phyloP scores from a whole-genome alignment of 1,140 invertebrate genomes.

The Riptortus pedestris region DNA sequence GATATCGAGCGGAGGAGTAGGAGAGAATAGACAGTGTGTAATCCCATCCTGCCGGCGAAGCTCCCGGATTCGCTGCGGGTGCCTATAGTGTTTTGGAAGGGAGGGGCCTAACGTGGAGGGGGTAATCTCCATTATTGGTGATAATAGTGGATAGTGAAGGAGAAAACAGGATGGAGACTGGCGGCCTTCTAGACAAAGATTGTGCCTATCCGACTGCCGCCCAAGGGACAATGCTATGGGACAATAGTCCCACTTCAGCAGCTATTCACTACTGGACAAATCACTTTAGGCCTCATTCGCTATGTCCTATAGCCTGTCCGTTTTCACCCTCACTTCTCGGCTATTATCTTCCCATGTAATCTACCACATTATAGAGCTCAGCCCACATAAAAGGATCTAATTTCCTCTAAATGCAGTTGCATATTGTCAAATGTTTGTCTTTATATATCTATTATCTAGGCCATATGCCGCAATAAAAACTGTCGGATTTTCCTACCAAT shows the following conservation, averaged over 20 bases:
- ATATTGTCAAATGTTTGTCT: neutral
- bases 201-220: too few relatives aligned
- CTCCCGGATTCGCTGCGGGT: too few relatives aligned
- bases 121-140: constrained; percentile 8
- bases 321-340: neutral
- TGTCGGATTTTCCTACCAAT: too few relatives aligned
- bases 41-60: too few relatives aligned
- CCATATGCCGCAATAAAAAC: too few relatives aligned
- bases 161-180: constrained; percentile 6
- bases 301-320: neutral
- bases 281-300: neutral
- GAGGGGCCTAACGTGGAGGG: too few relatives aligned
- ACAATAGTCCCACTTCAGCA: neutral
- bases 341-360: neutral
- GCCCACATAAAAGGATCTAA: neutral
- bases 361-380: neutral
- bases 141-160: constrained; percentile 16
- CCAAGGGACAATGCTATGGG: neutral
- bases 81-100: too few relatives aligned
- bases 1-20: too few relatives aligned
- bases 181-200: neutral
- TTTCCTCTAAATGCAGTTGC: neutral
- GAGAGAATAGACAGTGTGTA: too few relatives aligned
- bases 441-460: too few relatives aligned
- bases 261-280: constrained; percentile 11